Percentiles rank a stretch among this genome's conserved stretches.
Evolutionary conservation across 1,140 invertebrate species (phyloP).

Genomic region (Papilio polyxenes): DNA sequence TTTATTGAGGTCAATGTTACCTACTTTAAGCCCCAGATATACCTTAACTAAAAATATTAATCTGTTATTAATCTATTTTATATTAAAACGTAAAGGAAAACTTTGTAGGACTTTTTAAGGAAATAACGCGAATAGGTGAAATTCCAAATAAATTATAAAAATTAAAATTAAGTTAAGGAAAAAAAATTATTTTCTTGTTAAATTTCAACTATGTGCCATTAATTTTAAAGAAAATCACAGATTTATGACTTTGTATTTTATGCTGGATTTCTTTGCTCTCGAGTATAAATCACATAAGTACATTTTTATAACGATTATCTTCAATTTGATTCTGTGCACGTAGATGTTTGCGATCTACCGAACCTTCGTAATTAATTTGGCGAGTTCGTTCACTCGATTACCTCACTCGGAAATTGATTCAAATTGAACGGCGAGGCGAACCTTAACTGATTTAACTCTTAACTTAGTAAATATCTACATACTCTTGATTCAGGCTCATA

Average conservation of each 20-base stretch:
- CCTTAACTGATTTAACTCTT: conserved; percentile 29
- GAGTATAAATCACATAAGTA: not conserved
- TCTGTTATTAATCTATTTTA: too few species aligned
- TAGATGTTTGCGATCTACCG: conserved; percentile 16
- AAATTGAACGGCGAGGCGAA: conserved; percentile 24
- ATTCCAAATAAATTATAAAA: too few species aligned
- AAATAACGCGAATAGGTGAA: too few species aligned
- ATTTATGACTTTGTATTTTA: too few species aligned
- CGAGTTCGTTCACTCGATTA: conserved; percentile 34
- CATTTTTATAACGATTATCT: not conserved
- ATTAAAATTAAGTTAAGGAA: too few species aligned
- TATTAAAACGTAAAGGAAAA: too few species aligned
- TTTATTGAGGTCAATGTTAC: too few species aligned
- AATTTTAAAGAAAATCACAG: too few species aligned
- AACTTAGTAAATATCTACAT: conserved; percentile 20
- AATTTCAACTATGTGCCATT: too few species aligned
- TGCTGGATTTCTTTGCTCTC: too few species aligned
- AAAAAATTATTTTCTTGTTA: too few species aligned
- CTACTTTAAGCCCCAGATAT: not conserved
- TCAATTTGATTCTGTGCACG: conserved; percentile 1
- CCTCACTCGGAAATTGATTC: conserved; percentile 35
- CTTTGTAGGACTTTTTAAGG: too few species aligned
- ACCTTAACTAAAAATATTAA: not conserved
- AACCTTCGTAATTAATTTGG: conserved; percentile 33
- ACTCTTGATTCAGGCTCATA: not conserved